phyloP scores from a whole-genome alignment of 1,140 invertebrate genomes.

The Cryptotermes secundus region DNA sequence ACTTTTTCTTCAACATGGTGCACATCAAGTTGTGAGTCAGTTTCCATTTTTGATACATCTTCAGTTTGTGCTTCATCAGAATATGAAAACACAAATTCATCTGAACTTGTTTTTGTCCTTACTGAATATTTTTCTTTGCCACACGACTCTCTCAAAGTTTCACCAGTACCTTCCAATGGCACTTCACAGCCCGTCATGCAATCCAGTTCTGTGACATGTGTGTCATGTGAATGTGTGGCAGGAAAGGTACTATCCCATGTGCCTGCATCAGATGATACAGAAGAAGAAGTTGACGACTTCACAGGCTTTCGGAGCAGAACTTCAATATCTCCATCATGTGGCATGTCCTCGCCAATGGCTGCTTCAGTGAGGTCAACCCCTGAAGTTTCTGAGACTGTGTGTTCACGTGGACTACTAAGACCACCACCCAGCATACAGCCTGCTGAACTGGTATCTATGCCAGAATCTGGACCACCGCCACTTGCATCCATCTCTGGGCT shows the following conservation, averaged over 20 bases:
- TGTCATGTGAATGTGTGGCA: background rate
- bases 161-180: background rate
- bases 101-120: background rate
- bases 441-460: conserved; percentile 53
- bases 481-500: conserved; percentile 34
- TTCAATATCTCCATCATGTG: conserved; percentile 59
- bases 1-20: background rate
- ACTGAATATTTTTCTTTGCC: background rate
- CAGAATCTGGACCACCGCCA: conserved; percentile 57
- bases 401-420: conserved; percentile 50
- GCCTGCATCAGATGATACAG: conserved; percentile 59
- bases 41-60: background rate
- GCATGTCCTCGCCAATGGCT: conserved; percentile 62
- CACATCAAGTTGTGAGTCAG: background rate
- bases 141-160: background rate
- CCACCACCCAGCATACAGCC: conserved; percentile 38
- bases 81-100: background rate
- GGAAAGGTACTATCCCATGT: conserved; percentile 52
- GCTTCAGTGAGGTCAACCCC: conserved; percentile 49
- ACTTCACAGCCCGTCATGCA: background rate
- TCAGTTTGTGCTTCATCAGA: background rate
- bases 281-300: conserved; percentile 58
- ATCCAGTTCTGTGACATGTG: background rate
- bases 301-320: conserved; percentile 49
- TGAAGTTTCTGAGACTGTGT: conserved; percentile 50